These are phyloP conservation scores for Stichopus horrens DNA, from an alignment of 53 echinoderm and acorn worm genomes.

Conservation along the genomic window DNA sequence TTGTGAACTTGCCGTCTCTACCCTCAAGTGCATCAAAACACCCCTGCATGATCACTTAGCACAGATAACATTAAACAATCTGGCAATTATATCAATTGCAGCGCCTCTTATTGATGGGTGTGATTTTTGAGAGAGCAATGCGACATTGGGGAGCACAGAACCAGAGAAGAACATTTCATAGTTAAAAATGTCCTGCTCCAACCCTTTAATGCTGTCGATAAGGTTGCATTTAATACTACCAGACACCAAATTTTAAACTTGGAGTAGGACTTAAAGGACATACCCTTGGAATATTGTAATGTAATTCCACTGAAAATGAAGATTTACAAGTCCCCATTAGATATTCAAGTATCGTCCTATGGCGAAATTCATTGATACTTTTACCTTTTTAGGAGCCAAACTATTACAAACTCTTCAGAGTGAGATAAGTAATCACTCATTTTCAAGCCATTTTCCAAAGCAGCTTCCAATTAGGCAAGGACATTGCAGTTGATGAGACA, in stretches of 20 bases:
- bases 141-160: constrained; percentile 5
- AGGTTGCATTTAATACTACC: no score
- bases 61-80: constrained; percentile 5
- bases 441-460: not conserved
- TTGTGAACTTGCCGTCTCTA: constrained; percentile 3
- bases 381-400: no score
- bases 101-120: constrained; percentile 12
- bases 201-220: no score
- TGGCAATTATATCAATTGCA: not conserved
- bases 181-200: not conserved
- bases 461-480: not conserved
- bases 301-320: no score
- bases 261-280: no score
- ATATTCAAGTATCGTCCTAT: no score
- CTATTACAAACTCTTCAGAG: not conserved
- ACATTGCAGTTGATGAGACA: not conserved
- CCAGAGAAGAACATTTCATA: constrained; percentile 7
- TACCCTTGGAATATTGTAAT: no score
- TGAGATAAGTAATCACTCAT: not conserved
- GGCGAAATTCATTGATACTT: no score
- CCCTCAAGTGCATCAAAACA: constrained; percentile 12
- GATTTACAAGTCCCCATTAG: no score
- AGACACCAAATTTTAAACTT: no score
- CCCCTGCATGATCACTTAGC: not conserved
- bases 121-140: constrained; percentile 17